Percentiles rank a stretch among this genome's conserved stretches.
Evolutionary conservation across 1,140 invertebrate genomes (phyloP).

Genomic region (Pissodes strobi): DNA sequence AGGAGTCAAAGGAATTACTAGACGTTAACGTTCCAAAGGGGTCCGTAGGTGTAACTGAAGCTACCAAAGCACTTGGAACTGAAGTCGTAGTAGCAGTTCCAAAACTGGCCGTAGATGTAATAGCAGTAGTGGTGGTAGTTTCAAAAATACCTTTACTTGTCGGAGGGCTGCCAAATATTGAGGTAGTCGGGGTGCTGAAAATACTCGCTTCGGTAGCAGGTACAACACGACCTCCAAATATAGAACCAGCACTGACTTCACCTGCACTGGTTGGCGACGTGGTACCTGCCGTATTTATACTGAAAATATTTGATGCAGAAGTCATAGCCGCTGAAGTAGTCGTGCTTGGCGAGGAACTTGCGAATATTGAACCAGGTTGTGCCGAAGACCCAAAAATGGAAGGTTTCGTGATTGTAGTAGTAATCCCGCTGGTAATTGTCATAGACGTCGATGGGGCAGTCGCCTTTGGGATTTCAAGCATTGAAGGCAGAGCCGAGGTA

Average conservation of each 20-base stretch:
- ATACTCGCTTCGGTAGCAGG: background rate
- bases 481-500: background rate
- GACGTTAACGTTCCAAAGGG: background rate
- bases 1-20: background rate
- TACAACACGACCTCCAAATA: constrained; percentile 6
- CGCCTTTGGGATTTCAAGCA: background rate
- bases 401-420: background rate
- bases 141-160: background rate
- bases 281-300: background rate
- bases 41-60: background rate
- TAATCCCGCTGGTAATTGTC: background rate
- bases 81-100: background rate
- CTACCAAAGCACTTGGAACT: background rate
- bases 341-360: background rate
- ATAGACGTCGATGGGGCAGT: background rate
- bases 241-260: background rate
- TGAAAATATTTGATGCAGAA: background rate
- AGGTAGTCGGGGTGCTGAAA: background rate
- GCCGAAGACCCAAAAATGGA: background rate
- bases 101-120: background rate
- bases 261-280: background rate
- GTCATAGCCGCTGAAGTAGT: background rate
- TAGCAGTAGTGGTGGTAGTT: background rate
- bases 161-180: background rate
- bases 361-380: background rate